These are phyloP conservation scores for Stenotaenia linearis DNA, from an alignment of 2,888 invertebrate genomes.

Conservation along the genomic window DNA sequence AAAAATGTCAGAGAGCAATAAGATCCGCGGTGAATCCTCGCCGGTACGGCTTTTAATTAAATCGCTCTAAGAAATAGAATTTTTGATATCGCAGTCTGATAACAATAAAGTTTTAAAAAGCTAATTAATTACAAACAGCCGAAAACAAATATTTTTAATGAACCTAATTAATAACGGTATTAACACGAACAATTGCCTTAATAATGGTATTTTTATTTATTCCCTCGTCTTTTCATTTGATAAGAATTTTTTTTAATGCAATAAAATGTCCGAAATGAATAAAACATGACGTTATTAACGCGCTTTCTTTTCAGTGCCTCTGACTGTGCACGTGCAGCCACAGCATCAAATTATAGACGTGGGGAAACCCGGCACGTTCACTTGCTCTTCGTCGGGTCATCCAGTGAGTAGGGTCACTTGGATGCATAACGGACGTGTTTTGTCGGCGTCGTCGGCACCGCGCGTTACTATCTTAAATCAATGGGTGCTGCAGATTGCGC, in stretches of 20 bases:
- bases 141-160: neutral
- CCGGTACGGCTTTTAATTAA: neutral
- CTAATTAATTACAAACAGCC: neutral
- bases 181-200: neutral
- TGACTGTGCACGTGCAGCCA: constrained; percentile 34
- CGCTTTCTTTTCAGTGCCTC: constrained; percentile 6
- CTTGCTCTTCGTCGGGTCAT: constrained; percentile 45
- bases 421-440: constrained; percentile 45
- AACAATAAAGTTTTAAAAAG: neutral
- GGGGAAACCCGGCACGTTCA: constrained; percentile 44
- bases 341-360: constrained; percentile 43
- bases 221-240: too few species aligned
- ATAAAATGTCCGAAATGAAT: neutral
- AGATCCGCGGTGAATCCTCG: neutral
- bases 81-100: neutral
- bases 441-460: constrained; percentile 39
- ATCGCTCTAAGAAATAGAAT: neutral
- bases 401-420: constrained; percentile 45
- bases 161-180: neutral
- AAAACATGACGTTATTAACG: neutral
- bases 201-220: neutral
- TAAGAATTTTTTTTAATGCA: neutral
- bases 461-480: constrained; percentile 37
- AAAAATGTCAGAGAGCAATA: neutral
- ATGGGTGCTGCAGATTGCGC: constrained; percentile 41